These are phyloP conservation scores for Tachysurus fulvidraco DNA, from an alignment of 2,113 vertebrate species.

Conservation along the genomic window DNA sequence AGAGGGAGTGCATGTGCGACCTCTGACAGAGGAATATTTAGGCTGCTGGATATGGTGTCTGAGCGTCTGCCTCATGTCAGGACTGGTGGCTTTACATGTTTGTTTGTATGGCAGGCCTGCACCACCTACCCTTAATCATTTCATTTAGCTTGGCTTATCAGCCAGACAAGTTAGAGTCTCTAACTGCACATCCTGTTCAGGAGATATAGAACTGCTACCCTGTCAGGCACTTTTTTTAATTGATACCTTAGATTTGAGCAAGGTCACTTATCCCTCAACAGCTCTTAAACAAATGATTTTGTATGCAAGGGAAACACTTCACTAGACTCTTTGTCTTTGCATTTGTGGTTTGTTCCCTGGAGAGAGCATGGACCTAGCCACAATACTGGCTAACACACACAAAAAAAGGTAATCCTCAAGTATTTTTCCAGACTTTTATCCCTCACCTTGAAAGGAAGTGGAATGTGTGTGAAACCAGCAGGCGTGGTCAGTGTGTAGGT, in stretches of 20 bases:
- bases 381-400: neutral
- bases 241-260: slow-evolving; percentile 37
- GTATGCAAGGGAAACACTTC: slow-evolving; percentile 6
- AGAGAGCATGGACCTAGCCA: neutral
- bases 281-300: slow-evolving; percentile 16
- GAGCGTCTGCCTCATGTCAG: slow-evolving; percentile 49
- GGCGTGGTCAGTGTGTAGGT: slow-evolving; percentile 40
- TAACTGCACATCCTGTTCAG: slow-evolving; percentile 32
- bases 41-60: slow-evolving; percentile 45
- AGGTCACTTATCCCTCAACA: slow-evolving; percentile 42
- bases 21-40: neutral
- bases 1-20: slow-evolving; percentile 21
- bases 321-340: slow-evolving; percentile 4
- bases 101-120: slow-evolving; percentile 36
- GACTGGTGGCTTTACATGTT: slow-evolving; percentile 29
- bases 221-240: slow-evolving; percentile 36
- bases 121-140: slow-evolving; percentile 47
- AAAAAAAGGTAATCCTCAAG: slow-evolving; percentile 27
- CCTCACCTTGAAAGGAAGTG: slow-evolving; percentile 35
- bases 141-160: slow-evolving; percentile 36
- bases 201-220: slow-evolving; percentile 23
- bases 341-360: neutral
- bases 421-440: slow-evolving; percentile 36
- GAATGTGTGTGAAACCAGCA: slow-evolving; percentile 44
- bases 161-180: slow-evolving; percentile 13